A percentile compares a stretch with the other conserved stretches of the same genome.
phyloP scores from a whole-genome alignment of 2,113 vertebrate genomes.

The Grammatotria lemairii region DNA sequence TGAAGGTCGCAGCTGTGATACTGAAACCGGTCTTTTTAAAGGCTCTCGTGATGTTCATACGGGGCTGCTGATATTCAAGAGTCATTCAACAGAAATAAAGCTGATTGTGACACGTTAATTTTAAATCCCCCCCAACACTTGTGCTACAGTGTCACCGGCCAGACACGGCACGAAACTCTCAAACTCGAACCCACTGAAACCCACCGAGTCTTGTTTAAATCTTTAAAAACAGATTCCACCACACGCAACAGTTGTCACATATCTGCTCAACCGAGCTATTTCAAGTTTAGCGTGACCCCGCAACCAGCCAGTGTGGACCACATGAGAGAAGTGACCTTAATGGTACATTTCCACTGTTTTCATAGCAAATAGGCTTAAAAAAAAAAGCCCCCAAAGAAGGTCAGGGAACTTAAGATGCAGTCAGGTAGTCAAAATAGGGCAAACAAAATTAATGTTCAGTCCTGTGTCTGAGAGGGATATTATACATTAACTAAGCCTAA shows the following conservation, averaged over 20 bases:
- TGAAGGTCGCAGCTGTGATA: slow-evolving; percentile 72
- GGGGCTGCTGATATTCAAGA: slow-evolving; percentile 2
- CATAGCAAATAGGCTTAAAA: background rate
- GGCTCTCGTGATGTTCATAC: slow-evolving; percentile 18
- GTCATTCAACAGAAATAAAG: slow-evolving; percentile 47
- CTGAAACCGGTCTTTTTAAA: slow-evolving; percentile 71
- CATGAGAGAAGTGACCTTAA: background rate
- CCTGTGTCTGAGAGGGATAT: background rate
- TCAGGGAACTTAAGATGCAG: background rate
- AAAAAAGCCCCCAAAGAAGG: background rate
- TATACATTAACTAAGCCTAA: background rate
- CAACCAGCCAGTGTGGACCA: background rate
- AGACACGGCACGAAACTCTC: background rate
- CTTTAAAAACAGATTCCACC: background rate
- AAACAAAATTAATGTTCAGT: background rate
- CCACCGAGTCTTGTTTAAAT: background rate
- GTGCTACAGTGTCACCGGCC: background rate
- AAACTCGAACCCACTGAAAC: background rate
- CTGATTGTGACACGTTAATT: slow-evolving; percentile 11
- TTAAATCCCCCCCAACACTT: background rate
- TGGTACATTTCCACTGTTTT: background rate
- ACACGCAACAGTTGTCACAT: background rate
- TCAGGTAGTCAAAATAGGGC: background rate
- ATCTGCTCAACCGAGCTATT: background rate
- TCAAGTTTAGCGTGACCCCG: background rate